These are phyloP conservation scores for Nothocercus julius DNA, from an alignment of 2,113 vertebrate species.

Conservation along the genomic window DNA sequence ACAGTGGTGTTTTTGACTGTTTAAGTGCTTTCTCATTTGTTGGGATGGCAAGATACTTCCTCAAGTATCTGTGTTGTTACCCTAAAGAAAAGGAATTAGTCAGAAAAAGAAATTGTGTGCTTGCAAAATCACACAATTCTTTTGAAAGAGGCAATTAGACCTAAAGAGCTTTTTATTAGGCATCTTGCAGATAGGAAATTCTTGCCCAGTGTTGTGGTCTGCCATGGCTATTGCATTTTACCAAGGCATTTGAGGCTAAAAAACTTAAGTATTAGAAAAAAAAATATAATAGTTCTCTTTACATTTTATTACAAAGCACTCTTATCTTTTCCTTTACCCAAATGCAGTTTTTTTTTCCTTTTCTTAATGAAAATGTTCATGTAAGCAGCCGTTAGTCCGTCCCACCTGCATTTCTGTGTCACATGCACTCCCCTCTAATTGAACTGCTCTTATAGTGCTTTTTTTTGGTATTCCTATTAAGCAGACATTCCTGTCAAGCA, in stretches of 20 bases:
- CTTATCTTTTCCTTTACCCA: neutral
- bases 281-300: neutral
- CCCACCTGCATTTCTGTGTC: neutral
- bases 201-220: slow-evolving; percentile 50
- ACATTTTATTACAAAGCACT: neutral
- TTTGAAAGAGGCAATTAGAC: slow-evolving; percentile 28
- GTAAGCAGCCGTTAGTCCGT: neutral
- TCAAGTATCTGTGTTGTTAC: neutral
- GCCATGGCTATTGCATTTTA: neutral
- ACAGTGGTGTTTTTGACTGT: neutral
- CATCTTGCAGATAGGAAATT: slow-evolving; percentile 32
- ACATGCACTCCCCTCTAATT: neutral
- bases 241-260: neutral
- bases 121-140: slow-evolving; percentile 20
- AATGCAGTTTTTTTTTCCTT: neutral
- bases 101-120: neutral
- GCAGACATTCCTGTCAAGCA: neutral
- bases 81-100: neutral
- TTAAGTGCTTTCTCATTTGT: neutral
- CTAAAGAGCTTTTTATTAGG: neutral
- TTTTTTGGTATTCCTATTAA: neutral
- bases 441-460: neutral
- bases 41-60: neutral
- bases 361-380: neutral
- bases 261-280: neutral